Percentiles rank a stretch among this genome's conserved stretches.
Evolutionary conservation across 2,888 invertebrate species (phyloP).

Genomic region (Spisula solida): DNA sequence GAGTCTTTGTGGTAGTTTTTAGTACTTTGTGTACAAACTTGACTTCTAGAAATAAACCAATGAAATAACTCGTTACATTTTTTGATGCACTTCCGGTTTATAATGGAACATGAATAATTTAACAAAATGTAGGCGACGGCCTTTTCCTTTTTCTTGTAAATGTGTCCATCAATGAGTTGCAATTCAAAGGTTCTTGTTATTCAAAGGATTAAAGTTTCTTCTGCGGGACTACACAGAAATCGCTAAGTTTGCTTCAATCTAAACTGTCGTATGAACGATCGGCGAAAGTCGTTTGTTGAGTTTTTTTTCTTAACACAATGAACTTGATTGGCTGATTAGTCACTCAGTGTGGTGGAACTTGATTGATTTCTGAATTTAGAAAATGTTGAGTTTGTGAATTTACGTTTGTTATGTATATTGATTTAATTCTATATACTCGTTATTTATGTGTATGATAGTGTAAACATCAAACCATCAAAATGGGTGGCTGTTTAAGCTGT

Average conservation of each 20-base stretch:
- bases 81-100: constrained; percentile 42
- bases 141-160: background rate
- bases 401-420: background rate
- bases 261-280: background rate
- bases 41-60: constrained; percentile 34
- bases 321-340: constrained; percentile 37
- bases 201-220: background rate
- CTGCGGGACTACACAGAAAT: background rate
- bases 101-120: constrained; percentile 47
- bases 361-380: background rate
- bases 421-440: background rate
- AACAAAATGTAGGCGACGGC: constrained; percentile 20
- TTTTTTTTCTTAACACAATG: constrained; percentile 32
- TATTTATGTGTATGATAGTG: background rate
- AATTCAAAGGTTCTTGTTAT: background rate
- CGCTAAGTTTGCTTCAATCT: background rate
- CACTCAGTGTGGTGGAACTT: constrained; percentile 22
- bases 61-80: constrained; percentile 37
- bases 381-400: background rate
- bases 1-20: constrained; percentile 26
- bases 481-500: constrained; percentile 71
- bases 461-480: constrained; percentile 30
- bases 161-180: background rate
- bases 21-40: constrained; percentile 11
- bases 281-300: constrained; percentile 21